Percentiles rank a stretch among this genome's conserved stretches.
Evolutionary conservation across 2,888 invertebrate species (phyloP).

Genomic region (Drosophila putrida): DNA sequence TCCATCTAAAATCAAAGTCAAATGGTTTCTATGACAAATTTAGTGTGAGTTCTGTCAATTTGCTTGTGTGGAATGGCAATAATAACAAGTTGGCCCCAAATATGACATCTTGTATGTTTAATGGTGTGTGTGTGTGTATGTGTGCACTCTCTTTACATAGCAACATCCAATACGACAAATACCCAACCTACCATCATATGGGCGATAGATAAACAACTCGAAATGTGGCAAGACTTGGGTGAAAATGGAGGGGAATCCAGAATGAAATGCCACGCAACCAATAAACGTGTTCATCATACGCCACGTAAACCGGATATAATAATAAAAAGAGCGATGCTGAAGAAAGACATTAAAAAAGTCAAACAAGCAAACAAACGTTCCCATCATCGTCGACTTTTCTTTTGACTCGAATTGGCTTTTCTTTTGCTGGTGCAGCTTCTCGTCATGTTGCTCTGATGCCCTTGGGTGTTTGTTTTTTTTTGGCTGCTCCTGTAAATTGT

Average conservation of each 20-base stretch:
- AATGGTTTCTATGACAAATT: conserved; percentile 43
- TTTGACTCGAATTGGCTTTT: neutral
- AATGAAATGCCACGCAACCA: conserved; percentile 48
- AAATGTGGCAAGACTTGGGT: neutral
- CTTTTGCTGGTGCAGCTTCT: neutral
- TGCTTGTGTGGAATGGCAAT: conserved; percentile 39
- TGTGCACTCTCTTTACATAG: conserved; percentile 31
- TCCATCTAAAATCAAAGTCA: conserved; percentile 28
- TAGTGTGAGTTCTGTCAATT: conserved; percentile 15
- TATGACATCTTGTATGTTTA: neutral
- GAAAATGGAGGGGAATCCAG: neutral
- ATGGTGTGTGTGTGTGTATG: neutral
- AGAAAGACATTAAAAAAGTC: conserved; percentile 54
- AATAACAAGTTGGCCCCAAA: conserved; percentile 43
- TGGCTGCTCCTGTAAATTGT: conserved; percentile 35
- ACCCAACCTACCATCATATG: conserved; percentile 12
- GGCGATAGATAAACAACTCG: conserved; percentile 43
- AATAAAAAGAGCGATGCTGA: conserved; percentile 45
- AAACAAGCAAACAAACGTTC: conserved; percentile 26
- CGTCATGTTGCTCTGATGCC: conserved; percentile 5
- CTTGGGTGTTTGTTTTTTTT: conserved; percentile 40
- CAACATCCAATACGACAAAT: conserved; percentile 50
- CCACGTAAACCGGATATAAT: conserved; percentile 65
- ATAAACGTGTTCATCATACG: conserved; percentile 60
- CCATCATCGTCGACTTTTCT: conserved; percentile 20